These are phyloP conservation scores for Drosophila varians DNA, from an alignment of 1,140 invertebrate species.

Conservation along the genomic window DNA sequence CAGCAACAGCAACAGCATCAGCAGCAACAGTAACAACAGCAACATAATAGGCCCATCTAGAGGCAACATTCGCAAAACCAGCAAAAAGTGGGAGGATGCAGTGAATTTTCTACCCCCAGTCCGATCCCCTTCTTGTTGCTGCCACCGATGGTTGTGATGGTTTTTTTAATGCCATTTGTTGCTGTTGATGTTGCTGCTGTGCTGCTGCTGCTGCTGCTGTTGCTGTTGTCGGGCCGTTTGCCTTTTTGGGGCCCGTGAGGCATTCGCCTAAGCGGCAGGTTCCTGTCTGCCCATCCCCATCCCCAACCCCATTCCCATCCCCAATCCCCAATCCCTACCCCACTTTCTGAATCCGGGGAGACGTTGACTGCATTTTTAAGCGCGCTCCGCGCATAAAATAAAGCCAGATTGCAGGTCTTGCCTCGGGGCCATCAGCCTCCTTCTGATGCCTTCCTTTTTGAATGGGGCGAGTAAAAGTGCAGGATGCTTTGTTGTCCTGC, in stretches of 20 bases:
- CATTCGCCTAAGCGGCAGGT: conserved; percentile 81
- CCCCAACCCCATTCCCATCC: background rate
- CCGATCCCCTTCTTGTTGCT: conserved; percentile 29
- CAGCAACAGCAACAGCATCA: conserved; percentile 16
- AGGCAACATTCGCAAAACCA: conserved; percentile 57
- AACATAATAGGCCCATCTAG: conserved; percentile 74
- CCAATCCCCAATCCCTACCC: background rate
- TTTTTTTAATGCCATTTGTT: conserved; percentile 56
- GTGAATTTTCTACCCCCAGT: conserved; percentile 67
- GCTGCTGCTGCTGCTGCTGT: conserved; percentile 35
- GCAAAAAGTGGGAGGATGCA: conserved; percentile 83
- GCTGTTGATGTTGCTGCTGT: conserved; percentile 42
- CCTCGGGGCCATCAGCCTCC: conserved; percentile 54
- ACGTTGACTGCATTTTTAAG: conserved; percentile 82
- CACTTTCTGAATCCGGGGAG: conserved; percentile 26
- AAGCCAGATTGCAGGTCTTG: conserved; percentile 74
- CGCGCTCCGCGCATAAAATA: conserved; percentile 78
- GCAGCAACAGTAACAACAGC: conserved; percentile 39
- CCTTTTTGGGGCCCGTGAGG: conserved; percentile 80
- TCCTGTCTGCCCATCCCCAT: conserved; percentile 56
- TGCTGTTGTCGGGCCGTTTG: conserved; percentile 70
- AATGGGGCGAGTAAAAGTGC: conserved; percentile 80
- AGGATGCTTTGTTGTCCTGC: conserved; percentile 78
- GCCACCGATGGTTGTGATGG: conserved; percentile 36
- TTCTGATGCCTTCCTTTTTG: conserved; percentile 28